Percentiles rank a stretch among this genome's conserved stretches.
Evolutionary conservation across 2,888 invertebrate genomes (phyloP).

Genomic region (Platycheirus albimanus): DNA sequence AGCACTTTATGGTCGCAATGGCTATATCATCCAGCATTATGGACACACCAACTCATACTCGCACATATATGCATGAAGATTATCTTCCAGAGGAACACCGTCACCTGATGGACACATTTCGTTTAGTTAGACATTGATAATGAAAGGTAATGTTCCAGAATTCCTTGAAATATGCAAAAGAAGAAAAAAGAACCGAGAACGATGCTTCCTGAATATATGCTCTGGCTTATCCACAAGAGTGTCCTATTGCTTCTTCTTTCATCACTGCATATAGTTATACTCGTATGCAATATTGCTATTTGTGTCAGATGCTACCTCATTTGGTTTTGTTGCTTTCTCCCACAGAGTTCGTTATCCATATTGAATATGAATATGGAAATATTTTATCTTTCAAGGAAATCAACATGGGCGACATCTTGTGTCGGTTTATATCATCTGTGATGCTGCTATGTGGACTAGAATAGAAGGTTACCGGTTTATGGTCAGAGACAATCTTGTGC

Average conservation of each 20-base stretch:
- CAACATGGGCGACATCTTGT: slow-evolving; percentile 56
- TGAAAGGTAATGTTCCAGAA: slow-evolving; percentile 62
- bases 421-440: slow-evolving; percentile 9
- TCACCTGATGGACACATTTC: slow-evolving; percentile 57
- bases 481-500: slow-evolving; percentile 32
- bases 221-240: not conserved
- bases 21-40: not conserved
- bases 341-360: slow-evolving; percentile 5
- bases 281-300: slow-evolving; percentile 2
- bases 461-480: slow-evolving; percentile 9
- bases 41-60: not conserved
- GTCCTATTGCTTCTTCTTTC: slow-evolving; percentile 1
- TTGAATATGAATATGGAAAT: slow-evolving; percentile 67
- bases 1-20: not conserved
- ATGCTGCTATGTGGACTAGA: not conserved
- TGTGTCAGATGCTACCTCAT: slow-evolving; percentile 11
- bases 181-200: not conserved
- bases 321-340: not conserved
- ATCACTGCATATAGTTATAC: not conserved
- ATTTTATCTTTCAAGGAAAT: slow-evolving; percentile 57
- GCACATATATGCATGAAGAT: slow-evolving; percentile 25
- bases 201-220: not conserved
- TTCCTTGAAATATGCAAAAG: slow-evolving; percentile 23
- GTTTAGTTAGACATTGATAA: slow-evolving; percentile 53
- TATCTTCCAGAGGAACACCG: slow-evolving; percentile 13